Evolutionary conservation across 2,888 invertebrate species (phyloP).

Genomic region (Temnothorax rugatulus): DNA sequence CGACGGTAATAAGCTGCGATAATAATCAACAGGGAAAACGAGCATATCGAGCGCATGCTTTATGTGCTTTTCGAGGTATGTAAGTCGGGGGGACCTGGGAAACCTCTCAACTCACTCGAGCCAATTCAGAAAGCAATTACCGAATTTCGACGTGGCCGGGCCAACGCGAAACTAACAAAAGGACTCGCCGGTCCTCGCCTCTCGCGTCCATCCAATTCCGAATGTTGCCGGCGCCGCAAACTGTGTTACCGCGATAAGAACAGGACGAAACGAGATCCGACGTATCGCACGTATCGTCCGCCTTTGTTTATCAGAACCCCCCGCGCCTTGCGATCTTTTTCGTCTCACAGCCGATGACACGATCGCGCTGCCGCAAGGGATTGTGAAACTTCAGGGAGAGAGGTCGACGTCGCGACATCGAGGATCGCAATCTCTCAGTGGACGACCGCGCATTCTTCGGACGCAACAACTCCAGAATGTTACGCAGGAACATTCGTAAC

Average conservation of each 20-base stretch:
- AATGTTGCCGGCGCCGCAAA: slow-evolving; percentile 61
- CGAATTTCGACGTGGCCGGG: slow-evolving; percentile 78
- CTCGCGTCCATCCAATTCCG: slow-evolving; percentile 58
- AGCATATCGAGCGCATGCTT: slow-evolving; percentile 43
- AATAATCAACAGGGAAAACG: slow-evolving; percentile 29
- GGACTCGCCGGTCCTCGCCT: slow-evolving; percentile 66
- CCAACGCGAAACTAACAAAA: slow-evolving; percentile 72
- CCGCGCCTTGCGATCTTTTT: slow-evolving; percentile 25
- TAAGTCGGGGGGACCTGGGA: slow-evolving; percentile 69
- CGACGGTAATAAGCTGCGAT: slow-evolving; percentile 20
- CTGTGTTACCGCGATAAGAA: slow-evolving; percentile 71
- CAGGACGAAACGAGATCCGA: slow-evolving; percentile 63
- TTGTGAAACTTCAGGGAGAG: slow-evolving; percentile 27
- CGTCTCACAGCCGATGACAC: too few relatives aligned
- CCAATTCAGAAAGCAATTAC: slow-evolving; percentile 82
- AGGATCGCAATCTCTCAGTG: slow-evolving; percentile 9
- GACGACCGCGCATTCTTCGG: slow-evolving; percentile 19
- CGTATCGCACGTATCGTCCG: slow-evolving; percentile 46
- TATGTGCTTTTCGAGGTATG: slow-evolving; percentile 66
- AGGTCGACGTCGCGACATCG: background rate
- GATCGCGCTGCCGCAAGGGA: slow-evolving; percentile 11
- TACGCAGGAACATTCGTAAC: slow-evolving; percentile 33
- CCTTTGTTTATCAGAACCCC: background rate
- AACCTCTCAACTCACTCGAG: slow-evolving; percentile 74
- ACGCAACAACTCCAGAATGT: slow-evolving; percentile 15